Evolutionary conservation across 1,140 invertebrate species (phyloP).

Genomic region (Brachionus rotundiformis): DNA sequence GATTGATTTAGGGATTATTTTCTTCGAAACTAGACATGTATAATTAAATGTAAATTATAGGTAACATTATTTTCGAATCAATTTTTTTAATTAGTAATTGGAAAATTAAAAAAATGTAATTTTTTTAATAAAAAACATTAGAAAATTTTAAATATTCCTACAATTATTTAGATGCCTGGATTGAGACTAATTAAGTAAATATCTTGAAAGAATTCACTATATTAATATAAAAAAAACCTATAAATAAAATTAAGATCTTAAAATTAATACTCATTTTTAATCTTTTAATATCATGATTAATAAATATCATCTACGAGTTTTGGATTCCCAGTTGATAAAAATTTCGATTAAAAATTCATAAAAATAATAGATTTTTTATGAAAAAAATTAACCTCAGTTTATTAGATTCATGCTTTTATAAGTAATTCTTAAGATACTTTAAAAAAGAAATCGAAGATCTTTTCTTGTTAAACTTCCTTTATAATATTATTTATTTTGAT

Average conservation of each 20-base stretch:
- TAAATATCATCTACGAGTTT: neutral
- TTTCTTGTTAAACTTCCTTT: neutral
- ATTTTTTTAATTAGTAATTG: too few relatives aligned
- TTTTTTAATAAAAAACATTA: too few relatives aligned
- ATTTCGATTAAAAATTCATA: too few relatives aligned
- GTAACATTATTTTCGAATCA: neutral
- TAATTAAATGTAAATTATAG: slow-evolving; percentile 16
- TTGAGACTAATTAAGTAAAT: neutral
- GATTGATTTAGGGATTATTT: neutral
- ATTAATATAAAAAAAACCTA: neutral
- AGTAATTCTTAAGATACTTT: neutral
- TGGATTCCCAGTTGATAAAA: neutral
- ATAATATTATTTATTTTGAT: neutral
- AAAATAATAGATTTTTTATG: too few relatives aligned
- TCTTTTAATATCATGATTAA: neutral
- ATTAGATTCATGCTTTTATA: too few relatives aligned
- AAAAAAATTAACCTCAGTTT: too few relatives aligned
- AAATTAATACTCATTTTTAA: slow-evolving; percentile 4
- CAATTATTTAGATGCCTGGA: too few relatives aligned
- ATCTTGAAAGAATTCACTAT: neutral
- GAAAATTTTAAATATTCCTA: too few relatives aligned
- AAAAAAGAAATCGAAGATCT: neutral
- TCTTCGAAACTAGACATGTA: neutral
- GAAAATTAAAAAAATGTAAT: too few relatives aligned
- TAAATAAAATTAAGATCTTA: neutral